A percentile compares a stretch with the other conserved stretches of the same genome.
Evolutionary conservation across 1,140 invertebrate species (phyloP).

Genomic region (Spodoptera frugiperda): DNA sequence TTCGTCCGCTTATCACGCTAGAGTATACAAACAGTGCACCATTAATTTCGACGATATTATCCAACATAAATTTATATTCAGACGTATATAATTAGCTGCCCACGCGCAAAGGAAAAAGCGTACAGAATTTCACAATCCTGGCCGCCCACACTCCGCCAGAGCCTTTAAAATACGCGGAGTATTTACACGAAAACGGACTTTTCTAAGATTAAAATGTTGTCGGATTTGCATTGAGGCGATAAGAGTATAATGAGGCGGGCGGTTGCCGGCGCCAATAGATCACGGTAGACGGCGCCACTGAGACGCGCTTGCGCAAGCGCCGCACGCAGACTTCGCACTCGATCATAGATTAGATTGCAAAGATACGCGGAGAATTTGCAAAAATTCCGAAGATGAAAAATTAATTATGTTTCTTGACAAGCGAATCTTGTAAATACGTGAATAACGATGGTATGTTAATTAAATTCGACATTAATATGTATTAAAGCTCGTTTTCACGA

Average conservation of each 20-base stretch:
- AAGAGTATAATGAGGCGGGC: constrained; percentile 71
- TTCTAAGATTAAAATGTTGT: constrained; percentile 76
- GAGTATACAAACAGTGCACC: constrained; percentile 51
- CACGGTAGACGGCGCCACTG: constrained; percentile 79
- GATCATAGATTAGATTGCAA: constrained; percentile 57
- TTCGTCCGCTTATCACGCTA: constrained; percentile 45
- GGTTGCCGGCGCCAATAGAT: constrained; percentile 74
- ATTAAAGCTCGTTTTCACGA: constrained; percentile 13
- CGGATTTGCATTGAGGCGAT: constrained; percentile 80
- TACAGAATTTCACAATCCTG: constrained; percentile 74
- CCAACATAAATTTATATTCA: constrained; percentile 71
- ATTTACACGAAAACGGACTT: constrained; percentile 69
- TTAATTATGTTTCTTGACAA: neutral
- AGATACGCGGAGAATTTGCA: constrained; percentile 55
- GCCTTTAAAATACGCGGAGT: constrained; percentile 54
- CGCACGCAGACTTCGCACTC: constrained; percentile 58
- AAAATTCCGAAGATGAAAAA: constrained; percentile 10
- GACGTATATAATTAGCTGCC: constrained; percentile 78
- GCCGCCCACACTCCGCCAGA: constrained; percentile 65
- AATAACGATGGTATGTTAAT: constrained; percentile 8
- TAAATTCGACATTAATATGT: constrained; percentile 6
- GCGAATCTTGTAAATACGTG: neutral
- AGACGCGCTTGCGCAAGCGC: constrained; percentile 68
- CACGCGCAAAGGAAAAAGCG: constrained; percentile 74
- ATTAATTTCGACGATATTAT: constrained; percentile 67